Evolutionary conservation across 2,888 invertebrate genomes (phyloP), one percentile per base, ranked within the genome.

Genomic region (Eupithecia vulgata): DNA sequence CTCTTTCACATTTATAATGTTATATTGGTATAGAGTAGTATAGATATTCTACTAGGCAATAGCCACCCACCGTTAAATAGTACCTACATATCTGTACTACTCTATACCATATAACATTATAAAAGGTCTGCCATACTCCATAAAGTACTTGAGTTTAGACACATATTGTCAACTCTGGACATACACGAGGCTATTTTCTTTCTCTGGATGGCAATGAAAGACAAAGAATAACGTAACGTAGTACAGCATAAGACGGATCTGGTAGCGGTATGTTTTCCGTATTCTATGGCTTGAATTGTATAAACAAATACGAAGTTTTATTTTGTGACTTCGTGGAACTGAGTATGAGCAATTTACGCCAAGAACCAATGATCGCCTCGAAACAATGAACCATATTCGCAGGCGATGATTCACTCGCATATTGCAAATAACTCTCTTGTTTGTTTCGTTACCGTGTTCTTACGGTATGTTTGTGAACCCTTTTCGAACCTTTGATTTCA

Each of bases 361-460:
- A 75, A 70, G 66, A 66, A 71, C 73, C 52, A 72, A n/a, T 78
- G 77, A 79, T 79, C 80, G 78, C 74, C 73, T 75, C 80, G 12
- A 80, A 83, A 82, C 78, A 76, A 78, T 78, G 73, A 78, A 77
- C 79, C 69, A 67, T 81, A 81, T 83, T 84, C 84, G 83, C 74
- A 74, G 80, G 71, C 80, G 82, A 83, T 80, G 78, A 79, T 74
- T 81, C 81, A 78, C 78, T 71, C 79, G 69, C 74, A 73, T 72
- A 68, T 72, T 71, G 75, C 75, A 76, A 74, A 78, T 70, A 77
- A 52, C 73, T 62, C 62, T 79, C 76, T 79, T 80, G 75, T 81
- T 79, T 71, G 76, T 68, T 72, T 76, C 77, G 78, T 79, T 81
- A 83, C 76, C 79, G 67, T 48, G 25, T 59, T 62, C 30, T 42